Percentiles rank a stretch among this genome's conserved stretches.
phyloP scores from a whole-genome alignment of 2,888 invertebrate genomes.

The Alentia gelatinosa region DNA sequence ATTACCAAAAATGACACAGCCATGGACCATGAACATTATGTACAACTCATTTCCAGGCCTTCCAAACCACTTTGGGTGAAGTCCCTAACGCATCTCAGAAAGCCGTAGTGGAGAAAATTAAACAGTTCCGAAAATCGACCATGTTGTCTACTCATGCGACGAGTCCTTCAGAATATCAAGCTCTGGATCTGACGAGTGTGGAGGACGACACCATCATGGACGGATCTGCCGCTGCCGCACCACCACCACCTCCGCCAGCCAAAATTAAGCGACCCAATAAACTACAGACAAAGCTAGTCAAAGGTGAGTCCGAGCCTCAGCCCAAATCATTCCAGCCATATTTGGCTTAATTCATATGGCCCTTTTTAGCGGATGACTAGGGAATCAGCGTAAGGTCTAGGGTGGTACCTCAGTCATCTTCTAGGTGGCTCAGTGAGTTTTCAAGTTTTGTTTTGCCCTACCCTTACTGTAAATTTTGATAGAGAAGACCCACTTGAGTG shows the following conservation, averaged over 20 bases:
- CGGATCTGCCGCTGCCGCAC: background rate
- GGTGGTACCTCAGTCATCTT: no score
- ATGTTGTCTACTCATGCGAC: background rate
- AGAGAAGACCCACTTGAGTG: no score
- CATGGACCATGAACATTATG: background rate
- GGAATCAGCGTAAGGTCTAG: no score
- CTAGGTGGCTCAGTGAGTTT: no score
- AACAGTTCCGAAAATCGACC: background rate
- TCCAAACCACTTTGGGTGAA: background rate
- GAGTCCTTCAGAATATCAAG: background rate
- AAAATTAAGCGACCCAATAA: background rate
- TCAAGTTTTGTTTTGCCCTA: no score
- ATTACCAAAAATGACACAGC: background rate
- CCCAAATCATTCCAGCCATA: no score
- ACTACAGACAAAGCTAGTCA: constrained; percentile 8
- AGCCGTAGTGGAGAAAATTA: background rate
- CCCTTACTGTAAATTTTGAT: no score
- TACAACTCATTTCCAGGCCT: background rate
- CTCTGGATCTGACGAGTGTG: background rate
- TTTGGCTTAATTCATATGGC: no score
- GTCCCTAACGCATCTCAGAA: background rate
- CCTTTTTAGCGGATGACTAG: no score
- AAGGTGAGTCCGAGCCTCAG: no score
- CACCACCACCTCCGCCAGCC: background rate
- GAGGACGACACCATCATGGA: background rate